A percentile compares a stretch with the other conserved stretches of the same genome.
Conservation (phyloP, 2,113 vertebrate species). For the Malurus cyaneus region DNA sequence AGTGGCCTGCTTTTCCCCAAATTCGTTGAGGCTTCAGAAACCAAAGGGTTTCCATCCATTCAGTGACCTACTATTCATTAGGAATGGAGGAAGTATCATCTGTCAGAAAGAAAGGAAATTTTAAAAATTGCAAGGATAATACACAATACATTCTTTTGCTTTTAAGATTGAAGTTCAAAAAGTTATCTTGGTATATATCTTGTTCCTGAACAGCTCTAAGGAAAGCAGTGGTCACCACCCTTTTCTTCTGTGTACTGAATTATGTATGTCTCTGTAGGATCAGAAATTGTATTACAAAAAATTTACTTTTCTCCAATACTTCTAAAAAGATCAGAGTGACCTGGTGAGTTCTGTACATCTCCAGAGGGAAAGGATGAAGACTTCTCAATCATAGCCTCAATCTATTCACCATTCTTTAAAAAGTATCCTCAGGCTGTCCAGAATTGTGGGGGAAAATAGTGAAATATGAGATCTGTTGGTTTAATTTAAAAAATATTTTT, state of each 20-base stretch:
- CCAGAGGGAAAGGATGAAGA: not conserved
- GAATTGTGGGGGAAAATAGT: not conserved
- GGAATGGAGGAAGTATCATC: not conserved
- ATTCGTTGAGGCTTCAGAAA: not conserved
- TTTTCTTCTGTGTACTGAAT: not conserved
- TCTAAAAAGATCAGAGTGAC: not conserved
- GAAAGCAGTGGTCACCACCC: not conserved
- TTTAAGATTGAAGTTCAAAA: not conserved
- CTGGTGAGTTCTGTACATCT: not conserved
- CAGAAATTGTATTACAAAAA: not conserved
- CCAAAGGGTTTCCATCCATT: not conserved
- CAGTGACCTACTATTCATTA: not conserved
- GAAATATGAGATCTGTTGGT: not conserved
- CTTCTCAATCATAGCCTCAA: not conserved
- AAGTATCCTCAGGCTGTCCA: not conserved
- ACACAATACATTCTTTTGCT: fast-evolving
- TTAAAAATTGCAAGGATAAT: not conserved
- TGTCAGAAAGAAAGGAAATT: not conserved
- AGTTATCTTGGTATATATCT: not conserved
- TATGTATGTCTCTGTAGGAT: not conserved
- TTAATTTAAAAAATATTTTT: not conserved
- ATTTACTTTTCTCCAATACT: not conserved
- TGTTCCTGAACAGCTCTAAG: not conserved
- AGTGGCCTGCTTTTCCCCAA: not conserved
- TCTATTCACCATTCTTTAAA: not conserved